These are phyloP conservation scores for Peromyscus californicus DNA, from an alignment of 2,113 vertebrate species.

Conservation along the genomic window DNA sequence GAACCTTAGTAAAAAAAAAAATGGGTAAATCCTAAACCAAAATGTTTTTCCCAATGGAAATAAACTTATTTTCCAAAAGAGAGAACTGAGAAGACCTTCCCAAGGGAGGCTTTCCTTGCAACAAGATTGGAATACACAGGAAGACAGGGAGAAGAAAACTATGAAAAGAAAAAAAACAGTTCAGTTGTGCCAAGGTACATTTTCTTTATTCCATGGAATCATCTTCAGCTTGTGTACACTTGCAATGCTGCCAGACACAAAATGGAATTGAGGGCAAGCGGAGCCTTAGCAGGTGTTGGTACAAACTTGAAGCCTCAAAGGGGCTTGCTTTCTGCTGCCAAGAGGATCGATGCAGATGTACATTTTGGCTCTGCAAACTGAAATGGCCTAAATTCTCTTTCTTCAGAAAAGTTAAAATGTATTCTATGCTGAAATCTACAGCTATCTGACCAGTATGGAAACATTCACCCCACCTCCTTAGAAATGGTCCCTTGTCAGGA, in stretches of 20 bases:
- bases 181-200: constrained; percentile 67
- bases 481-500: constrained; percentile 72
- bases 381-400: constrained; percentile 74
- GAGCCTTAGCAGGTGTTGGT: constrained; percentile 77
- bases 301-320: constrained; percentile 68
- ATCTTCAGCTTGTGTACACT: constrained; percentile 50
- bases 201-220: constrained; percentile 58
- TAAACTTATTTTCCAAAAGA: not conserved
- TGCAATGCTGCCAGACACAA: constrained; percentile 67
- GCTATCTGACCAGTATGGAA: constrained; percentile 72
- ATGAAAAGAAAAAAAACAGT: constrained; percentile 26
- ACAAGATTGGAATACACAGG: not conserved
- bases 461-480: constrained; percentile 15
- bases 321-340: constrained; percentile 68
- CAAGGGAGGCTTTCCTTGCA: not conserved
- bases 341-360: constrained; percentile 74
- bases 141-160: constrained; percentile 25
- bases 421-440: constrained; percentile 65
- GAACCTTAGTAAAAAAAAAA: not conserved
- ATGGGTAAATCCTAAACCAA: not conserved
- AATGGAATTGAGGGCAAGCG: constrained; percentile 73
- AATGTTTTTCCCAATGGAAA: not conserved
- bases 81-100: not conserved
- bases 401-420: constrained; percentile 80
- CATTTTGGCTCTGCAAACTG: constrained; percentile 65